Percentiles rank a stretch among this genome's conserved stretches.
These are phyloP conservation scores for Phrynosoma blainvillii DNA, from an alignment of 2,113 vertebrate species.

Conservation along the genomic window DNA sequence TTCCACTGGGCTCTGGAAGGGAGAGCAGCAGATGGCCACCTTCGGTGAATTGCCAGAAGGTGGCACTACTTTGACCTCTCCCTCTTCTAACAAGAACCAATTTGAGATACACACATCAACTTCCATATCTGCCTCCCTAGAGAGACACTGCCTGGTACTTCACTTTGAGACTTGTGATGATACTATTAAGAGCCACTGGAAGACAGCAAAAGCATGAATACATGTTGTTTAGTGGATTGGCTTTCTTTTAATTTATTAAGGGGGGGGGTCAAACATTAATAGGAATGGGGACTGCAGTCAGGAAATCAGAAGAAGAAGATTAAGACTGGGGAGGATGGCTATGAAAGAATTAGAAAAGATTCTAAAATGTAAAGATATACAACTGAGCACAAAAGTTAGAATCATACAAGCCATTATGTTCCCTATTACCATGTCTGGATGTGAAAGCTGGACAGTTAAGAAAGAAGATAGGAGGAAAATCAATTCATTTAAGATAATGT, in stretches of 20 bases:
- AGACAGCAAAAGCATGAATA: neutral
- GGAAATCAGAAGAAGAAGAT: too few relatives aligned
- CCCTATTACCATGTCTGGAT: too few relatives aligned
- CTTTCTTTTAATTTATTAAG: too few relatives aligned
- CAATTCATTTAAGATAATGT: too few relatives aligned
- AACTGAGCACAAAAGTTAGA: too few relatives aligned
- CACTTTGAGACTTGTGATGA: neutral
- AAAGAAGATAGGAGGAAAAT: too few relatives aligned
- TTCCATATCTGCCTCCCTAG: neutral
- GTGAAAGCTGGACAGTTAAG: too few relatives aligned
- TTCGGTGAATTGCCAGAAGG: conserved; percentile 58
- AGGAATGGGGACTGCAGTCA: too few relatives aligned
- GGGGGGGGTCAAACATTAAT: neutral
- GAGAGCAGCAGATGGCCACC: conserved; percentile 38
- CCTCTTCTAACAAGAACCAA: neutral
- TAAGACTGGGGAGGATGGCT: too few relatives aligned
- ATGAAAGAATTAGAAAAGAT: too few relatives aligned
- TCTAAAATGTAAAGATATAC: too few relatives aligned
- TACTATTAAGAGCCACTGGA: neutral
- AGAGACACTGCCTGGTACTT: neutral
- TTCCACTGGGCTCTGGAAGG: conserved; percentile 47
- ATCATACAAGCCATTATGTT: too few relatives aligned
- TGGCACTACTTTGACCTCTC: conserved; percentile 67
- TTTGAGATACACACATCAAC: neutral
- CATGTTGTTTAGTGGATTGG: neutral